Conservation (phyloP, 1,140 invertebrate genomes). For the Phthorimaea operculella region DNA sequence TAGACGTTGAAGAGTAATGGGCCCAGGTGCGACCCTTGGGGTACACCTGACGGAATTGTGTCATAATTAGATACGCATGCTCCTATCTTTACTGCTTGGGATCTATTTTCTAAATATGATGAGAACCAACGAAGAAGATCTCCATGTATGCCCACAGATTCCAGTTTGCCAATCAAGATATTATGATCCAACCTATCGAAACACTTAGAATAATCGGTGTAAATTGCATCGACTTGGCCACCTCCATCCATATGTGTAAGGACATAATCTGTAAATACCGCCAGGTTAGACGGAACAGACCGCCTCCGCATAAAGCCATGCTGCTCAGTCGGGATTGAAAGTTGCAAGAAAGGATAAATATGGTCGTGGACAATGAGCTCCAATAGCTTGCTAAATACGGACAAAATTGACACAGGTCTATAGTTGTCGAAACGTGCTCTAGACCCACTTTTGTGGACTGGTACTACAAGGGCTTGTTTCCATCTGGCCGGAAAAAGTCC, state of each 20-base stretch:
- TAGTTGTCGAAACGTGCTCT: neutral
- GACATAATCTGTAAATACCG: neutral
- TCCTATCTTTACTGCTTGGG: neutral
- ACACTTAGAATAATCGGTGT: neutral
- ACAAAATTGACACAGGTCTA: neutral
- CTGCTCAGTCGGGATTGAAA: neutral
- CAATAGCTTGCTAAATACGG: neutral
- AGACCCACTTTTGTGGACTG: neutral
- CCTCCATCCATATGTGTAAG: neutral
- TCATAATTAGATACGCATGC: neutral
- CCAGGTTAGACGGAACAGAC: neutral
- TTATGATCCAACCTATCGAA: neutral
- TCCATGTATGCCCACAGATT: neutral
- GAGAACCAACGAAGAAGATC: neutral
- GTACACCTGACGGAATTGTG: neutral
- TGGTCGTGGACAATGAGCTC: neutral
- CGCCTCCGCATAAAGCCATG: neutral
- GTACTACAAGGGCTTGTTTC: neutral
- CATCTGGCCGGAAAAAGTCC: neutral
- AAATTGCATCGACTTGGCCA: neutral
- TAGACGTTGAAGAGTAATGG: neutral
- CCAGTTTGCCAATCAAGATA: neutral
- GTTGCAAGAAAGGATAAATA: neutral
- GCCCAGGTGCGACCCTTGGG: constrained; percentile 1
- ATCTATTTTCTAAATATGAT: neutral